phyloP scores from a whole-genome alignment of 2,888 invertebrate species.

The Ctenicera cuprea region DNA sequence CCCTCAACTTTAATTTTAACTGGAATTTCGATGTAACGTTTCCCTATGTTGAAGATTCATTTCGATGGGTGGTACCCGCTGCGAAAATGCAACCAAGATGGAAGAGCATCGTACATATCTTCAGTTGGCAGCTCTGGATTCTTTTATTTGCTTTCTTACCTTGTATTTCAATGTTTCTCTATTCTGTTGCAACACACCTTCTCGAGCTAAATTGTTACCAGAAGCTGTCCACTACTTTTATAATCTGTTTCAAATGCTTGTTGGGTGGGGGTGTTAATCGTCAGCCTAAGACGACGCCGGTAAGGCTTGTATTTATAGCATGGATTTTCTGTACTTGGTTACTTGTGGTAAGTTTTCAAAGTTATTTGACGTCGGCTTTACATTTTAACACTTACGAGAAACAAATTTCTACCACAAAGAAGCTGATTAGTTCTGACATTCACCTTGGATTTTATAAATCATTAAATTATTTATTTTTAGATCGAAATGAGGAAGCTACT shows the following conservation, averaged over 20 bases:
- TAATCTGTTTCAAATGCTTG: not conserved
- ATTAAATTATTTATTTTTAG: not conserved
- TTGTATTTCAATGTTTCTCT: not conserved
- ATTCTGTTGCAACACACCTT: not conserved
- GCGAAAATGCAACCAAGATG: not conserved
- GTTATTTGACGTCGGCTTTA: conserved; percentile 2
- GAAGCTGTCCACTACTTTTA: not conserved
- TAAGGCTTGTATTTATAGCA: not conserved
- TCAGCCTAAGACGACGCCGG: not conserved
- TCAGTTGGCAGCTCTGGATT: not conserved
- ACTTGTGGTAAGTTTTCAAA: not conserved
- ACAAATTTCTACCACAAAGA: conserved; percentile 4
- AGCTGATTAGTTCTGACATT: conserved; percentile 23
- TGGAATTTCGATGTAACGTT: not conserved
- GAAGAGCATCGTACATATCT: not conserved
- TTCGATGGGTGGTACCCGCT: not conserved
- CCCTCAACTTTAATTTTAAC: not conserved
- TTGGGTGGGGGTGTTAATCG: not conserved
- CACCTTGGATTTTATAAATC: not conserved
- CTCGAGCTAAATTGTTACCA: not conserved
- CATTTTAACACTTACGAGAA: conserved; percentile 25
- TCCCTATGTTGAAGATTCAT: not conserved
- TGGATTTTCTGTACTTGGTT: not conserved
- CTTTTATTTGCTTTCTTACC: not conserved
- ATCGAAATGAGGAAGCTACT: not conserved